These are phyloP conservation scores for Antechinus stuartii DNA, from an alignment of 2,113 vertebrate species.

Conservation along the genomic window DNA sequence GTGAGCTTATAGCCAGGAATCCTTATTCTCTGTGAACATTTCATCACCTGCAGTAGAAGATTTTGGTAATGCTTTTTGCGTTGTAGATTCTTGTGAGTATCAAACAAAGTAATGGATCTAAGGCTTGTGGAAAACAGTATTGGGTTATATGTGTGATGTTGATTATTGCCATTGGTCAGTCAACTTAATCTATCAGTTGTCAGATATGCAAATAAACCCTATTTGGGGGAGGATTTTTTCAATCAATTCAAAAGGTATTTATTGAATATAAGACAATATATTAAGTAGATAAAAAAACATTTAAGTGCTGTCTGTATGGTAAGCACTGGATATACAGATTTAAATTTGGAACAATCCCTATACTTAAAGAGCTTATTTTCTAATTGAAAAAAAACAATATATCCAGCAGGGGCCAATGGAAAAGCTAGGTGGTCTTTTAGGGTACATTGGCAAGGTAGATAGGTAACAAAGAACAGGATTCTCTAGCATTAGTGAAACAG, in stretches of 20 bases:
- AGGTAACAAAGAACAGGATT: no score
- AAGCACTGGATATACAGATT: neutral
- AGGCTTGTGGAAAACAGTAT: neutral
- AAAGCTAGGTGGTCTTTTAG: neutral
- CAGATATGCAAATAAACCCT: neutral
- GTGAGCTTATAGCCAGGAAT: neutral
- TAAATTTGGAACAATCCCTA: neutral
- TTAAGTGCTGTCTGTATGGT: neutral
- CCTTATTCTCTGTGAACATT: neutral
- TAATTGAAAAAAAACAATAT: neutral
- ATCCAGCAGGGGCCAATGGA: neutral
- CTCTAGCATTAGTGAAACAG: neutral
- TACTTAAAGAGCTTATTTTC: neutral
- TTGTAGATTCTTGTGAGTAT: neutral
- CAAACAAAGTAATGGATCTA: neutral
- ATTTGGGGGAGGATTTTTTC: neutral
- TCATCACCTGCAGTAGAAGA: neutral
- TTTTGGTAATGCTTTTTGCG: neutral
- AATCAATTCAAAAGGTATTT: neutral
- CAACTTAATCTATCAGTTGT: neutral
- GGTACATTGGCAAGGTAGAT: neutral
- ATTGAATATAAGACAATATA: neutral
- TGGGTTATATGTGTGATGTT: neutral
- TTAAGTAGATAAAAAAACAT: neutral
- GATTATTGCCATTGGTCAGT: neutral